These are phyloP conservation scores for Carlito syrichta DNA, from an alignment of 2,113 vertebrate species.

Conservation along the genomic window DNA sequence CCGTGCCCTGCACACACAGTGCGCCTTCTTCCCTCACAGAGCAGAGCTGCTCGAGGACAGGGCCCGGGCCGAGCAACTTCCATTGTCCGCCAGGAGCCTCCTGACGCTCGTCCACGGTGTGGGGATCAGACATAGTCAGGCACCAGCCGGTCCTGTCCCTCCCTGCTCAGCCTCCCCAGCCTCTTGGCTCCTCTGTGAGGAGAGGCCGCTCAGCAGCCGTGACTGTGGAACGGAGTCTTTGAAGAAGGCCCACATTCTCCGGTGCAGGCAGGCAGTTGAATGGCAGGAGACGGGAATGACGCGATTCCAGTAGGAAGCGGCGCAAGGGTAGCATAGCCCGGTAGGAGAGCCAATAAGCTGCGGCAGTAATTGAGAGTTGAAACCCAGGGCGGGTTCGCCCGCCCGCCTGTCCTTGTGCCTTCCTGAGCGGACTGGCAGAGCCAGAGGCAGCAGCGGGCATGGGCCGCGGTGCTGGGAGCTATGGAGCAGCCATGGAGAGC, in stretches of 20 bases:
- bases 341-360: neutral
- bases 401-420: constrained; percentile 33
- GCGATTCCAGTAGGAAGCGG: fast-evolving
- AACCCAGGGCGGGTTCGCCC: neutral
- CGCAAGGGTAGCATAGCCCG: fast-evolving
- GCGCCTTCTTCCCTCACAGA: neutral
- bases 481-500: neutral
- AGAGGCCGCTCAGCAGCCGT: neutral
- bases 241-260: neutral
- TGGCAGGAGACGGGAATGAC: neutral
- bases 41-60: neutral
- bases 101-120: neutral
- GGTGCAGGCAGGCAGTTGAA: neutral
- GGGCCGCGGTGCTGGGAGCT: neutral
- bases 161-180: neutral
- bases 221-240: neutral
- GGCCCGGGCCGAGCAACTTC: neutral
- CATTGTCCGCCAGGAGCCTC: neutral
- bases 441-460: neutral
- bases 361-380: neutral
- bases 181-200: neutral
- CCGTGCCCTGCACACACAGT: neutral
- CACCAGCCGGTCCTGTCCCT: neutral
- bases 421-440: neutral
- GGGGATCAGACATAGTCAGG: neutral